phyloP scores from a whole-genome alignment of 2,797 vertebrate species.

The Periophthalmus magnuspinnatus region DNA sequence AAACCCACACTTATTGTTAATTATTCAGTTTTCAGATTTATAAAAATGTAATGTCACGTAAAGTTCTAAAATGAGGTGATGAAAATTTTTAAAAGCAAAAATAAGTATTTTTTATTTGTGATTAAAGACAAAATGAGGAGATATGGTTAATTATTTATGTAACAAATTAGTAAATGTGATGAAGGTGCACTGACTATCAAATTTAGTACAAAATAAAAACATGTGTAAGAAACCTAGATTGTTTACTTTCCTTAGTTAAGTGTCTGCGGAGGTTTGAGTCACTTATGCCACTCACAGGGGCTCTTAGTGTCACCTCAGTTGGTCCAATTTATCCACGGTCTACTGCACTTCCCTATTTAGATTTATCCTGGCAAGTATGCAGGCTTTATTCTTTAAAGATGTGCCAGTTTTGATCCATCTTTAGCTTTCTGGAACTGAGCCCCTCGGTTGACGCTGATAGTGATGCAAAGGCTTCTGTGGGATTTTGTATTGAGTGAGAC shows the following conservation, averaged over 20 bases:
- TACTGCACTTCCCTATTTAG: constrained; percentile 40
- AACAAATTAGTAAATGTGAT: too few species aligned
- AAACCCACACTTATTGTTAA: too few species aligned
- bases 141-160: too few species aligned
- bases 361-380: constrained; percentile 33
- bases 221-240: too few species aligned
- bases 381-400: constrained; percentile 48
- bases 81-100: too few species aligned
- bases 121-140: too few species aligned
- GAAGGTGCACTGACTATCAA: too few species aligned
- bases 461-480: constrained; percentile 50
- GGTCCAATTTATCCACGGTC: constrained; percentile 24
- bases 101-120: too few species aligned
- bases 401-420: constrained; percentile 55
- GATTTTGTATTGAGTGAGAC: constrained; percentile 17
- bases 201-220: too few species aligned
- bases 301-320: constrained; percentile 30
- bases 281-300: constrained; percentile 19
- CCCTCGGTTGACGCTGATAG: constrained; percentile 42
- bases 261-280: constrained; percentile 19
- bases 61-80: too few species aligned
- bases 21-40: too few species aligned
- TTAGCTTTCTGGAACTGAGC: constrained; percentile 37
- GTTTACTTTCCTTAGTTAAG: not conserved
- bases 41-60: too few species aligned